Percentiles rank a stretch among this genome's conserved stretches.
These are phyloP conservation scores for Hartigia nigra DNA, from an alignment of 2,888 invertebrate genomes.

Conservation along the genomic window DNA sequence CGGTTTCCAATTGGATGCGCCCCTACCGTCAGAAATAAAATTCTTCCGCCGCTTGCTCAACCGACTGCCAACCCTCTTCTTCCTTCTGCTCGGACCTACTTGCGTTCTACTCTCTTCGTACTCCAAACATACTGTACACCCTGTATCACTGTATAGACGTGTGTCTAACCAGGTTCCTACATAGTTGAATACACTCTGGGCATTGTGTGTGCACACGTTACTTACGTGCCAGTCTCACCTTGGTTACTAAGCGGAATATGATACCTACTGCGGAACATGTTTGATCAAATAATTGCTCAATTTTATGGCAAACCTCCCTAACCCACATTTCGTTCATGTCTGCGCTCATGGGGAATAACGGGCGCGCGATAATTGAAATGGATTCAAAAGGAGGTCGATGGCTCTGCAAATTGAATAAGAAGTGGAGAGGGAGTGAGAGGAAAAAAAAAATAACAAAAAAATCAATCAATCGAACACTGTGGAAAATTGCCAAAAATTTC, in stretches of 20 bases:
- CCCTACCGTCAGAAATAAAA: slow-evolving; percentile 44
- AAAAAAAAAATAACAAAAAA: no score
- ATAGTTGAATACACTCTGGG: background rate
- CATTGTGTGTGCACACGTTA: background rate
- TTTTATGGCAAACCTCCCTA: background rate
- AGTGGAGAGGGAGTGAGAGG: background rate
- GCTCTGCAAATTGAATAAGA: background rate
- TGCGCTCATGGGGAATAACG: background rate
- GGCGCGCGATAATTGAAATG: background rate
- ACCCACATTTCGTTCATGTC: background rate
- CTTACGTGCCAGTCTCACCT: slow-evolving; percentile 33
- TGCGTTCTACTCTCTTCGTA: background rate
- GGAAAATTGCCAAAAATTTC: background rate
- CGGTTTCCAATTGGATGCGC: slow-evolving; percentile 45
- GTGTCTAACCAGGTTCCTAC: background rate
- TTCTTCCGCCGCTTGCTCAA: slow-evolving; percentile 31
- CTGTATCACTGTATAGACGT: background rate
- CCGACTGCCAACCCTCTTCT: background rate
- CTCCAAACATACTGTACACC: background rate
- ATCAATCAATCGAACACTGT: background rate
- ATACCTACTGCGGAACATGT: slow-evolving; percentile 28
- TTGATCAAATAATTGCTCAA: slow-evolving; percentile 44
- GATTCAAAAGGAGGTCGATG: background rate
- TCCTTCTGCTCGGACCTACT: background rate
- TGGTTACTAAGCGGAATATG: slow-evolving; percentile 34